A percentile compares a stretch with the other conserved stretches of the same genome.
Evolutionary conservation across 2,113 vertebrate species (phyloP).

Genomic region (Thryonomys swinderianus): DNA sequence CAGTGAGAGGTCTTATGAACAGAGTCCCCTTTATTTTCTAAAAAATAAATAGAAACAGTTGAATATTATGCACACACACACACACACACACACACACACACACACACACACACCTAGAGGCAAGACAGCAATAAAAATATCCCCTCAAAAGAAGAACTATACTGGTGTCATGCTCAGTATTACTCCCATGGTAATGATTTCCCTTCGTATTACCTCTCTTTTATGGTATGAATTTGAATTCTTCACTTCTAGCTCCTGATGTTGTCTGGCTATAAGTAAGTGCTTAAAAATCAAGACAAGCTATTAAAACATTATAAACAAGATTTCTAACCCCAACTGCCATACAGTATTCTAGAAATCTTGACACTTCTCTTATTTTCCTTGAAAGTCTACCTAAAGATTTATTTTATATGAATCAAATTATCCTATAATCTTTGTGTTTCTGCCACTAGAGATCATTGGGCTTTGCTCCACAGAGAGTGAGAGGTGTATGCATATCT

Average conservation of each 20-base stretch:
- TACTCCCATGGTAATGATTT: not conserved
- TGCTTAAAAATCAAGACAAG: not conserved
- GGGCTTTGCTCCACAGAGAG: not conserved
- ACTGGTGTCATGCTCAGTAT: not conserved
- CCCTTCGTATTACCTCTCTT: not conserved
- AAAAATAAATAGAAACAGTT: not conserved
- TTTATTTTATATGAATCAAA: not conserved
- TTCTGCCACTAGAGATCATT: not conserved
- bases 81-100: no score
- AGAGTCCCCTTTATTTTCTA: not conserved
- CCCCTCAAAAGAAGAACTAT: not conserved
- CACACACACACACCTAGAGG: not conserved
- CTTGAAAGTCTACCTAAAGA: not conserved
- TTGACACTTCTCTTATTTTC: not conserved
- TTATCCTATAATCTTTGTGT: constrained; percentile 2
- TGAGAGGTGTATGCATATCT: not conserved
- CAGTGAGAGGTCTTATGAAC: not conserved
- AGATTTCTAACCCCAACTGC: not conserved
- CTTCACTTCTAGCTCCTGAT: not conserved
- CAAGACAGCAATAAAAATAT: not conserved
- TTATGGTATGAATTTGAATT: not conserved
- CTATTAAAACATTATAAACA: not conserved
- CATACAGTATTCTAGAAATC: constrained; percentile 20
- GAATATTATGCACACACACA: no score
- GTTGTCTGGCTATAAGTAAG: not conserved